Conservation (phyloP, 2,888 invertebrate species). For the Thysanoteuthis rhombus region DNA sequence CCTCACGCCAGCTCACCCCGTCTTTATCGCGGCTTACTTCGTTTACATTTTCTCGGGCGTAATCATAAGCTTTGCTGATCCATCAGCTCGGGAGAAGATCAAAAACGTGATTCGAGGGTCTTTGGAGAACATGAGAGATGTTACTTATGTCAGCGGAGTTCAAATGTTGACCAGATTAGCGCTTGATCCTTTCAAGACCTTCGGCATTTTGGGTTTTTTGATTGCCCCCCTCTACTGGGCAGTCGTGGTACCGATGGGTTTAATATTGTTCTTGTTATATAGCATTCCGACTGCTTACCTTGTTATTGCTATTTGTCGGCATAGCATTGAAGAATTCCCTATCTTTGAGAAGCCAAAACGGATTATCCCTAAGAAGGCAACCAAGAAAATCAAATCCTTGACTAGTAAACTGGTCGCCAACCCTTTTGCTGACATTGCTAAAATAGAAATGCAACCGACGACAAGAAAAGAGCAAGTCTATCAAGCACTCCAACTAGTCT, state of each 20-base stretch:
- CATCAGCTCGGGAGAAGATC: constrained; percentile 49
- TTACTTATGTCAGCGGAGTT: constrained; percentile 59
- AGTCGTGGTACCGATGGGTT: constrained; percentile 51
- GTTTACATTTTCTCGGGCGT: constrained; percentile 57
- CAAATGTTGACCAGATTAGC: constrained; percentile 55
- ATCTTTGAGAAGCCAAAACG: background rate
- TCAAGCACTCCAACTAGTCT: background rate
- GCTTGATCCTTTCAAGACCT: constrained; percentile 62
- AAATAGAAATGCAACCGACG: background rate
- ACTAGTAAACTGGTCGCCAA: background rate
- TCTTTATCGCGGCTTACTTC: constrained; percentile 59
- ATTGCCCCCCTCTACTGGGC: constrained; percentile 55
- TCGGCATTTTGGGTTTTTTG: constrained; percentile 57
- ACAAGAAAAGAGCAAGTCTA: background rate
- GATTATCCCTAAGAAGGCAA: background rate
- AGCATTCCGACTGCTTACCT: constrained; percentile 62
- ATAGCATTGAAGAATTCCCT: background rate
- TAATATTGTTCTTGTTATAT: constrained; percentile 54
- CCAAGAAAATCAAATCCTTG: background rate
- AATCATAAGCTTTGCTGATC: constrained; percentile 52
- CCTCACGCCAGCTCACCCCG: constrained; percentile 57
- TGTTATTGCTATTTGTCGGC: background rate
- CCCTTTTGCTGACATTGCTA: background rate
- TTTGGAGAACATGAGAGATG: constrained; percentile 58
- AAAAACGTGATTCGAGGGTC: constrained; percentile 55